Evolutionary conservation across 2,888 invertebrate species (phyloP).

Genomic region (Temnothorax unifasciatus): DNA sequence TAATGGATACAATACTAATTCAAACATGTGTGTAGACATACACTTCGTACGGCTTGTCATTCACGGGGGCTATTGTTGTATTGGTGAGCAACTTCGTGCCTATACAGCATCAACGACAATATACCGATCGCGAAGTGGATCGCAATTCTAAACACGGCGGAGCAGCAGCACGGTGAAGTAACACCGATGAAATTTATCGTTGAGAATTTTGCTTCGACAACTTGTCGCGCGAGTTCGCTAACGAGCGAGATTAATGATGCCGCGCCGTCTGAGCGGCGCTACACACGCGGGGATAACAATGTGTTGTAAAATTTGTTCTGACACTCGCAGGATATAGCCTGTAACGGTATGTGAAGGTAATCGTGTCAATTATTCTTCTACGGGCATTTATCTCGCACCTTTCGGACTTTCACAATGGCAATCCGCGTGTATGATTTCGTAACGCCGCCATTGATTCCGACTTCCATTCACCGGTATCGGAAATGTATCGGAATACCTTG

Average conservation of each 20-base stretch:
- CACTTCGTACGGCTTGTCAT: not conserved
- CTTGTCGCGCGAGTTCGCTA: conserved; percentile 37
- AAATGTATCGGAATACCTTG: conserved; percentile 43
- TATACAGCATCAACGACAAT: not conserved
- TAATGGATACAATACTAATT: not conserved
- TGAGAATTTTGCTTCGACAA: conserved; percentile 38
- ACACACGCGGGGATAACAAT: conserved; percentile 12
- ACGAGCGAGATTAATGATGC: conserved; percentile 34
- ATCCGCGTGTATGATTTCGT: conserved; percentile 45
- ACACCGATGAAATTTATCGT: conserved; percentile 27
- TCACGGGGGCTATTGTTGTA: not conserved
- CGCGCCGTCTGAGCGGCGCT: not conserved
- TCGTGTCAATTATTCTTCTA: conserved; percentile 51
- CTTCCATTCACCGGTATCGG: conserved; percentile 43
- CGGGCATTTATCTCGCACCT: conserved; percentile 43
- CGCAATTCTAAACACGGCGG: not conserved
- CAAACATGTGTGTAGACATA: not conserved
- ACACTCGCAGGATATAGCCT: not conserved
- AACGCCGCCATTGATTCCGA: conserved; percentile 51
- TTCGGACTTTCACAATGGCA: conserved; percentile 44
- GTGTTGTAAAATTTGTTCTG: conserved; percentile 20
- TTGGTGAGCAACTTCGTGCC: not conserved
- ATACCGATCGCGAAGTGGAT: not conserved
- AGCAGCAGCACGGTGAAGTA: not conserved
- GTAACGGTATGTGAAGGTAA: conserved; percentile 40